Percentiles rank a stretch among this genome's conserved stretches.
Evolutionary conservation across 2,113 vertebrate species (phyloP).

Genomic region (Mormyrus iriodes): DNA sequence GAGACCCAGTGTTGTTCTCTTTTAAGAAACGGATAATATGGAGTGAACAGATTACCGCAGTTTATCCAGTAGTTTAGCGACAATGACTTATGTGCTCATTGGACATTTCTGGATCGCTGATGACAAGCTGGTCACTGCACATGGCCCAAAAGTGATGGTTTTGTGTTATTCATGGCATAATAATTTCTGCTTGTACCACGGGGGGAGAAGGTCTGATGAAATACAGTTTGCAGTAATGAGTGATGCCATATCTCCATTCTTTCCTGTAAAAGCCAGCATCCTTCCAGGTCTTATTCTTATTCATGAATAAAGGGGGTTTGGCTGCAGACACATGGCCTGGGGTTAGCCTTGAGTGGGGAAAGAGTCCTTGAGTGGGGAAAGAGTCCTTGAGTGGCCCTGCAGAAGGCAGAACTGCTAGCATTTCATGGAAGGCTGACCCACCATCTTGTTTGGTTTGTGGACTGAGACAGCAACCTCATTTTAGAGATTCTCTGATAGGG

Average conservation of each 20-base stretch:
- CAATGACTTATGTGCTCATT: background rate
- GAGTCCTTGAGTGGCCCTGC: conserved; percentile 24
- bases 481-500: background rate
- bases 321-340: conserved; percentile 41
- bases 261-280: conserved; percentile 52
- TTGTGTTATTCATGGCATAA: background rate
- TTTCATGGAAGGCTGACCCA: background rate
- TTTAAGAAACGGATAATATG: background rate
- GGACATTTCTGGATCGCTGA: background rate
- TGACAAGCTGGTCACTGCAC: background rate
- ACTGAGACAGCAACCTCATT: background rate
- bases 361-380: conserved; percentile 22
- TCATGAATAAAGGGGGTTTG: conserved; percentile 32
- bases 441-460: background rate
- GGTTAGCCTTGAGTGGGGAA: conserved; percentile 15
- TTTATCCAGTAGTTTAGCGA: background rate
- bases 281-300: conserved; percentile 56
- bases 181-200: conserved; percentile 13
- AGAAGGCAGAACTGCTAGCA: background rate
- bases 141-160: background rate
- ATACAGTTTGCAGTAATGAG: conserved; percentile 31
- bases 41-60: background rate
- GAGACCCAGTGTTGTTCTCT: background rate
- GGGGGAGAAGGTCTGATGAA: conserved; percentile 44
- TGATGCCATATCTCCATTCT: conserved; percentile 58